phyloP scores from a whole-genome alignment of 2,797 vertebrate species.

The Rhynchotus rufescens region DNA sequence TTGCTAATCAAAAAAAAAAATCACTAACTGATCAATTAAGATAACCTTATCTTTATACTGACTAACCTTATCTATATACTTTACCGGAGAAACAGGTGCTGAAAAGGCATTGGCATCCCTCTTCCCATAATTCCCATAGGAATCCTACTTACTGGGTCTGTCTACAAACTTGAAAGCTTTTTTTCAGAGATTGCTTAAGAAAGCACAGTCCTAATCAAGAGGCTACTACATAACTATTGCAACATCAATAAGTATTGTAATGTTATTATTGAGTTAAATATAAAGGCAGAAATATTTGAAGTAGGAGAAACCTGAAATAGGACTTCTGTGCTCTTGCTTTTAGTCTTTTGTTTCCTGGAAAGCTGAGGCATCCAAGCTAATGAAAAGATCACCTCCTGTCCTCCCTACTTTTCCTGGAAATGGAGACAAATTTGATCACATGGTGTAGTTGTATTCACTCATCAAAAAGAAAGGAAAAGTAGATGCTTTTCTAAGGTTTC shows the following conservation, averaged over 20 bases:
- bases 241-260: background rate
- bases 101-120: background rate
- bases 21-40: background rate
- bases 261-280: background rate
- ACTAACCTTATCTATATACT: no score
- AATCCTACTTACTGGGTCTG: background rate
- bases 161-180: background rate
- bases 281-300: background rate
- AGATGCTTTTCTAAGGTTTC: background rate
- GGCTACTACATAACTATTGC: background rate
- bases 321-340: background rate
- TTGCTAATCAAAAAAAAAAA: background rate
- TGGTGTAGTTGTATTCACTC: background rate
- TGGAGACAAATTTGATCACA: background rate
- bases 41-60: background rate
- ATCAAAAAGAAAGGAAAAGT: background rate
- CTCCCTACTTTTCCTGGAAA: background rate
- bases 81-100: background rate
- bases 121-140: background rate
- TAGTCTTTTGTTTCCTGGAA: constrained; percentile 7
- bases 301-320: background rate
- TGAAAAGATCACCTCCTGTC: background rate
- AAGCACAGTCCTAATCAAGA: background rate
- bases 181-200: background rate
- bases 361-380: background rate